Conservation (phyloP, 2,113 vertebrate species). For the Tringa solitaria region DNA sequence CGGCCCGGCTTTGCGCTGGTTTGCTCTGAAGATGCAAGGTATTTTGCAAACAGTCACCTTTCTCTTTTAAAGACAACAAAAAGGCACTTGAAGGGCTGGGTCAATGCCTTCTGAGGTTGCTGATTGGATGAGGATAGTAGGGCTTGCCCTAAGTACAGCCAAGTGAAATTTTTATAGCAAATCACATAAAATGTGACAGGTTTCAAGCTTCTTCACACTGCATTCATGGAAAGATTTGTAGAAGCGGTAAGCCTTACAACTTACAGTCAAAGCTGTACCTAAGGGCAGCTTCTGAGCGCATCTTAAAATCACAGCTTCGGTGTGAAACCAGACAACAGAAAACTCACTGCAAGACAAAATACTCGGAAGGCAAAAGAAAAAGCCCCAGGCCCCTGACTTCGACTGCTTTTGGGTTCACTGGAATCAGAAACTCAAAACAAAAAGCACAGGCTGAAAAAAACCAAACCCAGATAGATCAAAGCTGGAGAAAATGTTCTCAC, state of each 20-base stretch:
- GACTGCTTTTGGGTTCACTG: background rate
- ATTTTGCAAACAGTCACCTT: background rate
- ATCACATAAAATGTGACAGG: background rate
- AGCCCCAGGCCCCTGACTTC: background rate
- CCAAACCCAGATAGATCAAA: background rate
- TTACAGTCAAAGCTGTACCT: background rate
- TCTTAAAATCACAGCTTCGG: background rate
- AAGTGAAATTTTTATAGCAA: background rate
- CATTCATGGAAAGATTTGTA: background rate
- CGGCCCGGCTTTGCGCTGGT: accelerated
- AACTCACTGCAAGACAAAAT: background rate
- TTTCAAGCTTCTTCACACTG: background rate
- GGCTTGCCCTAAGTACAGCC: background rate
- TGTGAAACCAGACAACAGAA: background rate
- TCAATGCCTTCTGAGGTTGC: background rate
- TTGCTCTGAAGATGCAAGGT: background rate
- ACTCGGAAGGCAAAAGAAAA: background rate
- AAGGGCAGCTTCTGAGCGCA: background rate
- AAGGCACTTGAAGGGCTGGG: background rate
- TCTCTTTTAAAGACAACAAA: background rate
- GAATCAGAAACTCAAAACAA: constrained; percentile 17
- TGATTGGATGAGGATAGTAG: background rate
- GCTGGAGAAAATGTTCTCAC: background rate
- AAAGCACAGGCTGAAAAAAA: background rate
- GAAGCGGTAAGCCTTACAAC: background rate